Evolutionary conservation across 2,888 invertebrate genomes (phyloP).

Genomic region (Margaritifera margaritifera): DNA sequence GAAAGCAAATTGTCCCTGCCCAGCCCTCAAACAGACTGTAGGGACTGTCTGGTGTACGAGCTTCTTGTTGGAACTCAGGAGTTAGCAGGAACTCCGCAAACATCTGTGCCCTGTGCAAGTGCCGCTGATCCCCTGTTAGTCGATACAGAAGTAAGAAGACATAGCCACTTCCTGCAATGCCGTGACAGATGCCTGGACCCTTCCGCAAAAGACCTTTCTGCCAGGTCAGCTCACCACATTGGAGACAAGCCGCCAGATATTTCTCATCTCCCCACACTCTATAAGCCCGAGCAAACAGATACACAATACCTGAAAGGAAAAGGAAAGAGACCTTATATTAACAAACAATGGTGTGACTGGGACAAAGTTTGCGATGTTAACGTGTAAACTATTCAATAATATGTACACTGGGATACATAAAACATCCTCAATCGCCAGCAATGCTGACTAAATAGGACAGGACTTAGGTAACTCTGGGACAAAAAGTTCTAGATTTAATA

Average conservation of each 20-base stretch:
- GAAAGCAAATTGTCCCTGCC: slow-evolving; percentile 88
- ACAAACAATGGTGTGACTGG: too few species aligned
- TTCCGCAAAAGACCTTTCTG: slow-evolving; percentile 86
- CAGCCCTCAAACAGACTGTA: slow-evolving; percentile 89
- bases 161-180: slow-evolving; percentile 74
- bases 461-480: too few species aligned
- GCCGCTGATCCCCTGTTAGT: slow-evolving; percentile 81
- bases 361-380: too few species aligned
- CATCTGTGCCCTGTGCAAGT: slow-evolving; percentile 81
- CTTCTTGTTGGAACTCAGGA: slow-evolving; percentile 73
- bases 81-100: slow-evolving; percentile 83
- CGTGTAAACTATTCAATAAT: too few species aligned
- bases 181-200: slow-evolving; percentile 93
- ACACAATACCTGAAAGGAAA: slow-evolving; percentile 78
- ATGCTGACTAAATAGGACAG: too few species aligned
- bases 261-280: slow-evolving; percentile 82
- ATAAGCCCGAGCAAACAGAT: slow-evolving; percentile 87
- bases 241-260: slow-evolving; percentile 81
- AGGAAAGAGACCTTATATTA: background rate
- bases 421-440: too few species aligned
- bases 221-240: slow-evolving; percentile 87
- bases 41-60: slow-evolving; percentile 86
- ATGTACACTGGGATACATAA: too few species aligned
- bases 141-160: slow-evolving; percentile 79
- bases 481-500: too few species aligned